Evolutionary conservation across 1,140 invertebrate species (phyloP).

Genomic region (Lutraria rhynchaena): DNA sequence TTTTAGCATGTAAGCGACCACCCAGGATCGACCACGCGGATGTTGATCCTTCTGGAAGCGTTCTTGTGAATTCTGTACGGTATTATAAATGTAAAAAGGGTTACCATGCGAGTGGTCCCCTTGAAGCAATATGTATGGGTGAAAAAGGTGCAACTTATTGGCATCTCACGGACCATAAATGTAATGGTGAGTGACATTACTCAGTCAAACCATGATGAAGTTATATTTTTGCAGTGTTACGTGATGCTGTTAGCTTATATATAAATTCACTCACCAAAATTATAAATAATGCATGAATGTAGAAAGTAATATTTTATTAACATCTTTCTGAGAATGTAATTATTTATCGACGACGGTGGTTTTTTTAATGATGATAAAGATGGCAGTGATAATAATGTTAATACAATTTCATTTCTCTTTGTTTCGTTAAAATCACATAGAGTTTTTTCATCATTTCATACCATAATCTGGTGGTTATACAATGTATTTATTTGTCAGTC

Average conservation of each 20-base stretch:
- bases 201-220: background rate
- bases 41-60: background rate
- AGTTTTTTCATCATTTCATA: no score
- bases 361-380: no score
- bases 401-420: no score
- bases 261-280: no score
- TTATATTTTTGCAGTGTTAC: no score
- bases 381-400: no score
- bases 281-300: background rate
- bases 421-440: no score
- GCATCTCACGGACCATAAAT: slow-evolving; percentile 2
- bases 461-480: background rate
- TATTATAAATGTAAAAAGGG: slow-evolving; percentile 27
- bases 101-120: slow-evolving; percentile 41
- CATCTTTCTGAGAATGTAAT: no score
- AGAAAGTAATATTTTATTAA: no score
- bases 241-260: no score
- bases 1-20: slow-evolving; percentile 45
- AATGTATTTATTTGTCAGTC: background rate
- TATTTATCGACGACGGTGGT: no score
- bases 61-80: slow-evolving; percentile 19
- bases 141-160: slow-evolving; percentile 14
- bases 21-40: background rate
- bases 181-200: slow-evolving; percentile 19
- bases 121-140: slow-evolving; percentile 51